Conservation (phyloP, 2,113 vertebrate genomes). For the Eptesicus fuscus region DNA sequence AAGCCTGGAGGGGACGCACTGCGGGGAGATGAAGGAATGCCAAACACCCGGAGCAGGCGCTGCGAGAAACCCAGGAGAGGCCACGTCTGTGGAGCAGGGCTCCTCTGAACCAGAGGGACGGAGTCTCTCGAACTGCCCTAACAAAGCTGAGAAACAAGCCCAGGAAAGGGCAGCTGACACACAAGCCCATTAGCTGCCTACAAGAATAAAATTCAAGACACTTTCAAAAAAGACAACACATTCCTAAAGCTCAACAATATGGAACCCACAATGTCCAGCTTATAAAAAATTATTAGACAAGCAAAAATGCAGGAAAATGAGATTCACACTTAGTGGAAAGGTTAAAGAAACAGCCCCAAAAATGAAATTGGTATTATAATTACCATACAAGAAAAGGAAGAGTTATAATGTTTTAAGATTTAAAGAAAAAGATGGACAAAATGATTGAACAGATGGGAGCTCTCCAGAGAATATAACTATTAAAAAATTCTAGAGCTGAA, state of each 20-base stretch:
- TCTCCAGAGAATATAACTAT: not conserved
- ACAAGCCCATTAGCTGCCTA: not conserved
- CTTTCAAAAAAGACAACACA: not conserved
- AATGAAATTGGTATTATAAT: not conserved
- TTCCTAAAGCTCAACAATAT: not conserved
- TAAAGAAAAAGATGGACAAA: not conserved
- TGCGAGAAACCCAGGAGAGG: too few relatives aligned
- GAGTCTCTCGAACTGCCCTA: not conserved
- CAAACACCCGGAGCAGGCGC: not conserved
- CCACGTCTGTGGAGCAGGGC: not conserved
- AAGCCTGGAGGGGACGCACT: accelerated
- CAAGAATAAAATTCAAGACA: not conserved
- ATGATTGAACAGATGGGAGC: not conserved
- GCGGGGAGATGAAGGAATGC: not conserved
- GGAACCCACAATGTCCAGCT: not conserved
- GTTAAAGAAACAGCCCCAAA: not conserved
- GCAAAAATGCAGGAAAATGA: not conserved
- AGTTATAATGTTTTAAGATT: not conserved
- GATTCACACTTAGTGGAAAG: too few relatives aligned
- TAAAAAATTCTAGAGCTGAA: not conserved
- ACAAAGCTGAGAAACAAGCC: not conserved
- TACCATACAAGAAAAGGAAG: not conserved
- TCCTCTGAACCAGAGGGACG: too few relatives aligned
- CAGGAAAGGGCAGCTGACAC: not conserved
- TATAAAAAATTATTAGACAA: not conserved